Evolutionary conservation across 2,113 vertebrate genomes (phyloP), one percentile per base, ranked within the genome.

Genomic region (Cyanistes caeruleus): DNA sequence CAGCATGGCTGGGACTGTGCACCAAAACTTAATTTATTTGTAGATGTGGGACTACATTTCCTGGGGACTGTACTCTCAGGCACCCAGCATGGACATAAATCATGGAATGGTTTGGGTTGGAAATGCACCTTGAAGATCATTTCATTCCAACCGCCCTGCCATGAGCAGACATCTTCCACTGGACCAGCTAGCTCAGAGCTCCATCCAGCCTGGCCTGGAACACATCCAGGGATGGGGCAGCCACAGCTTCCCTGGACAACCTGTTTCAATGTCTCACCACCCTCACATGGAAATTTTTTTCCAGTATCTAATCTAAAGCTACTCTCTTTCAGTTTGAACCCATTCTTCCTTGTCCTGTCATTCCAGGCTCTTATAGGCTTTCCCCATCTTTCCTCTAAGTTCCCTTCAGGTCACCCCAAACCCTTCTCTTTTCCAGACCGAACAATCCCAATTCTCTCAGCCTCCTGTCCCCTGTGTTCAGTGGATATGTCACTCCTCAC

Each of bases 131-230:
- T n/a, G 37, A 67, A 60, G 30, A 30, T 39, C 20, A 30, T 53
- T n/a, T 53, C 0, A 0, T 30, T 82, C 20, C 46, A n/a, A 18
- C 1, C 2, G 2, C 18, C 5, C 3, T 46, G 19, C 46, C 16
- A 15, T 25, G 17, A 41, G 46, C 69, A 46, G 39, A 27, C 48
- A 62, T 13, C 24, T 68, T 41, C 24, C n/a, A 48, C 62, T 28
- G 20, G 10, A 4, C 11, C 17, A 83, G 39, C 1, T 19, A 10
- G 24, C 25, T 53, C 77, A 39, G 33, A 67, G 15, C 33, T 60
- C n/a, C 30, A 53, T 55, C 62, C 55, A 55, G 31, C 25, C 48
- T 31, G n/a, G 30, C 17, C 63, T 62, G 43, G 31, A 13, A 10
- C 55, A 62, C 30, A 27, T 48, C 15, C 37, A 59, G 22, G 43